Conservation (phyloP, 2,888 invertebrate genomes). For the Gonocerus acuteangulatus region DNA sequence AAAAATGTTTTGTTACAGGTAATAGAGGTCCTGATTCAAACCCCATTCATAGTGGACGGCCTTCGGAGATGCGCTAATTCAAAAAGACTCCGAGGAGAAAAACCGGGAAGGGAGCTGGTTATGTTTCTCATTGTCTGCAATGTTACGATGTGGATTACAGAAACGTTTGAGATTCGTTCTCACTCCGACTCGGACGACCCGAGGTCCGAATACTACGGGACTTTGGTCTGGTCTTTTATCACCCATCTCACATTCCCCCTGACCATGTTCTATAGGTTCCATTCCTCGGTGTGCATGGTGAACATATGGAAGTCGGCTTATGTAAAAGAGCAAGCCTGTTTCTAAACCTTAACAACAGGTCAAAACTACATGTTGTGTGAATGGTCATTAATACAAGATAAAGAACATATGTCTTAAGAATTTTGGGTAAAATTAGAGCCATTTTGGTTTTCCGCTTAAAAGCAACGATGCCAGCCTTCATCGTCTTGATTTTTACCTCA, state of each 20-base stretch:
- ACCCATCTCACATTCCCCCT: constrained; percentile 65
- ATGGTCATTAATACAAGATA: too few species aligned
- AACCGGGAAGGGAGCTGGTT: constrained; percentile 67
- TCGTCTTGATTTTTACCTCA: too few species aligned
- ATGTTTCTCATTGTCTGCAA: constrained; percentile 70
- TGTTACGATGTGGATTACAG: constrained; percentile 67
- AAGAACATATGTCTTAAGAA: too few species aligned
- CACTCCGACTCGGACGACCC: constrained; percentile 48
- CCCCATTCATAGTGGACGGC: constrained; percentile 64
- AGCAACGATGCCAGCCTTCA: too few species aligned
- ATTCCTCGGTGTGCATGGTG: constrained; percentile 68
- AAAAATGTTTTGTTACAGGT: constrained; percentile 46
- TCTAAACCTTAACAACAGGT: too few species aligned
- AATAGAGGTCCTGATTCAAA: constrained; percentile 65
- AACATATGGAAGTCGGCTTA: constrained; percentile 73
- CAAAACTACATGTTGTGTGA: too few species aligned
- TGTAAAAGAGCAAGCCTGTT: constrained; percentile 41
- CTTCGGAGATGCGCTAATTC: constrained; percentile 65
- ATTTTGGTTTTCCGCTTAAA: too few species aligned
- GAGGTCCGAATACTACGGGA: constrained; percentile 61
- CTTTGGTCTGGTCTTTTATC: constrained; percentile 61
- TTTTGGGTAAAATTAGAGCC: too few species aligned
- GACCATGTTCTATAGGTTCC: constrained; percentile 70
- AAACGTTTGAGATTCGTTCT: constrained; percentile 59
- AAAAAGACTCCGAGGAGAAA: constrained; percentile 53